Percentiles rank a stretch among this genome's conserved stretches.
Evolutionary conservation across 2,113 vertebrate genomes (phyloP).

Genomic region (Corythornis vintsioides): DNA sequence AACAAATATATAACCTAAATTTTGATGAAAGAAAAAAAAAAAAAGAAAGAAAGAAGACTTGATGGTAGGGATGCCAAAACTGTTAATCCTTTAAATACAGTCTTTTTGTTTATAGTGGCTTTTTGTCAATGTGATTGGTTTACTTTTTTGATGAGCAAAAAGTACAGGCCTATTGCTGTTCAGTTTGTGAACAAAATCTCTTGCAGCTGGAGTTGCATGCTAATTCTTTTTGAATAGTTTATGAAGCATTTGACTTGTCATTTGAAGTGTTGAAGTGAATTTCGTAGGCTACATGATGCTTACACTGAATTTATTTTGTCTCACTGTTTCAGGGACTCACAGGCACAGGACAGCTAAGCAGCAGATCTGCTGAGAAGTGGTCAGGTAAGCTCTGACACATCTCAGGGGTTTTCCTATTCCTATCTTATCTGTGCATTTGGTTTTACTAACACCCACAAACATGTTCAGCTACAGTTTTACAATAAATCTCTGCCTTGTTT

Average conservation of each 20-base stretch:
- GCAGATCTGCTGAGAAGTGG: slow-evolving; percentile 34
- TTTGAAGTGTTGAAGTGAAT: slow-evolving; percentile 55
- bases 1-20: slow-evolving; percentile 86
- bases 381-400: slow-evolving; percentile 68
- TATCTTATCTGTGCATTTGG: not conserved
- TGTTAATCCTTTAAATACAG: slow-evolving; percentile 79
- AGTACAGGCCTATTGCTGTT: slow-evolving; percentile 72
- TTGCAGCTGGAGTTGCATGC: slow-evolving; percentile 84
- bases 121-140: slow-evolving; percentile 92
- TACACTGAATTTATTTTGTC: slow-evolving; percentile 76
- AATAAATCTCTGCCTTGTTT: not conserved
- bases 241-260: slow-evolving; percentile 66
- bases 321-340: slow-evolving; percentile 75
- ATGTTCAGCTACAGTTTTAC: not conserved
- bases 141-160: slow-evolving; percentile 98
- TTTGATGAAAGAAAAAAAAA: slow-evolving; percentile 73
- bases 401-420: not conserved
- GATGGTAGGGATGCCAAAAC: slow-evolving; percentile 82
- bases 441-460: not conserved
- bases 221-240: slow-evolving; percentile 61
- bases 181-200: slow-evolving; percentile 68
- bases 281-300: slow-evolving; percentile 10
- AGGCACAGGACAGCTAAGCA: slow-evolving; percentile 61
- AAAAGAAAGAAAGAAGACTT: slow-evolving; percentile 71
- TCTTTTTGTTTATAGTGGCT: slow-evolving; percentile 84